These are phyloP conservation scores for Ctenosaura bakeri DNA, from an alignment of 2,797 vertebrate genomes.

Conservation along the genomic window DNA sequence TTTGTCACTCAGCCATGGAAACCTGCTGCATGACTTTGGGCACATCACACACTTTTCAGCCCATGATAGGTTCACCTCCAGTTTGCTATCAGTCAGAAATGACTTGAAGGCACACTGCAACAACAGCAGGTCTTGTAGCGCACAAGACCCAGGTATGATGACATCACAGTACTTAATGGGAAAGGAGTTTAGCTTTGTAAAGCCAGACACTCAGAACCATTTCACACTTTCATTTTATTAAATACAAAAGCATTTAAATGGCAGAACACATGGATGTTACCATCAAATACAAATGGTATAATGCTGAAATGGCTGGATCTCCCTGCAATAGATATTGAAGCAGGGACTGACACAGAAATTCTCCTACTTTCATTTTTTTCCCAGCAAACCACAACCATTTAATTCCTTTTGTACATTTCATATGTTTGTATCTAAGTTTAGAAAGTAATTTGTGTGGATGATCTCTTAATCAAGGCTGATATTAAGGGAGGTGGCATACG, in stretches of 20 bases:
- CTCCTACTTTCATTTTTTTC: background rate
- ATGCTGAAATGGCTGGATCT: background rate
- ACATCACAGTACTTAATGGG: background rate
- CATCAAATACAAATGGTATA: background rate
- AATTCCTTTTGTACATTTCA: background rate
- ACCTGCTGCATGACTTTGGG: too few relatives aligned
- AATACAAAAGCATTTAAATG: background rate
- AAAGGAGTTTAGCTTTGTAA: background rate
- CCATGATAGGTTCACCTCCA: too few relatives aligned
- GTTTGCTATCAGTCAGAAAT: too few relatives aligned
- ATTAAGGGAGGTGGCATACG: too few relatives aligned
- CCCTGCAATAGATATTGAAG: background rate
- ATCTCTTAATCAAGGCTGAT: background rate
- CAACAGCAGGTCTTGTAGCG: background rate
- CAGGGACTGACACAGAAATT: background rate
- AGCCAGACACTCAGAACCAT: background rate
- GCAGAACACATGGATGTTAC: background rate
- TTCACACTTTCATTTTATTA: background rate
- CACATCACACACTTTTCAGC: too few relatives aligned
- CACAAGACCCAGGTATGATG: background rate
- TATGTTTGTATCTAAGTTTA: background rate
- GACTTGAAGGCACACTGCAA: too few relatives aligned
- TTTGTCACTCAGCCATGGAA: too few relatives aligned
- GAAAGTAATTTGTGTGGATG: background rate
- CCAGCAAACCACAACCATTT: too few relatives aligned